Evolutionary conservation across 1,140 invertebrate species (phyloP).

Genomic region (Vollenhovia emeryi): DNA sequence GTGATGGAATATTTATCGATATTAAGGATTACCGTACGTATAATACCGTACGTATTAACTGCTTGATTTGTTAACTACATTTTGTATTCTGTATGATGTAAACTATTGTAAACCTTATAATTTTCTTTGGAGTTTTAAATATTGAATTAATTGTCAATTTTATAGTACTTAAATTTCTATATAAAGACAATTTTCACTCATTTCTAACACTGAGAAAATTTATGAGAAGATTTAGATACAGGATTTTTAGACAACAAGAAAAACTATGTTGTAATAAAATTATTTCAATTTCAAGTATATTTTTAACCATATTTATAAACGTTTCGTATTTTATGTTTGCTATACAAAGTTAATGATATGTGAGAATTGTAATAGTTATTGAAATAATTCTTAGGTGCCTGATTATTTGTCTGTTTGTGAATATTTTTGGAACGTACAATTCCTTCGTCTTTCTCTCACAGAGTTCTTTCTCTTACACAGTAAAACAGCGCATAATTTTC

Average conservation of each 20-base stretch:
- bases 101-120: neutral
- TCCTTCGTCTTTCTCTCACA: neutral
- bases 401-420: neutral
- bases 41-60: neutral
- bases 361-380: neutral
- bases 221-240: neutral
- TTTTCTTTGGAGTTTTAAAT: neutral
- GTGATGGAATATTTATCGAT: neutral
- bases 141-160: neutral
- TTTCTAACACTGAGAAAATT: neutral
- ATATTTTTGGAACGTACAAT: neutral
- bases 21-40: neutral
- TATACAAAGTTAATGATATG: neutral
- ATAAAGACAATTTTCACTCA: neutral
- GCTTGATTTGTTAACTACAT: neutral
- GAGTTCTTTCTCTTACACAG: neutral
- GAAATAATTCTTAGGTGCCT: neutral
- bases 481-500: conserved; percentile 18
- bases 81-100: neutral
- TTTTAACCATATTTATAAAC: neutral
- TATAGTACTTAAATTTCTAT: neutral
- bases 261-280: neutral
- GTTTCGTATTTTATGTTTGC: neutral
- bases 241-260: no score
- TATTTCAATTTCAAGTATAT: neutral